Evolutionary conservation across 2,888 invertebrate species (phyloP), one percentile per base, ranked within the genome.

Genomic region (Chymomyza procnemis): DNA sequence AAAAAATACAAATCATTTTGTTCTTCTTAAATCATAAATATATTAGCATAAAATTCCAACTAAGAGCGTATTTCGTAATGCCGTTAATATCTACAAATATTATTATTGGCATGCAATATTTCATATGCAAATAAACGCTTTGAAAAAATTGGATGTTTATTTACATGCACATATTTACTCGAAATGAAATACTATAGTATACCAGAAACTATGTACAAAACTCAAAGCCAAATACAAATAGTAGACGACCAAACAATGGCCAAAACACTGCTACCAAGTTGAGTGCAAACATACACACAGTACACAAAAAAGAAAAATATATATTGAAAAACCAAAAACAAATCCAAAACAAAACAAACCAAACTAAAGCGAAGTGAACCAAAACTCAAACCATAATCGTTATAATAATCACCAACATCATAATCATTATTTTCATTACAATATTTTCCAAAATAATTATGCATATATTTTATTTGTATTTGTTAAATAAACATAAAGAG

Each of bases 381-480:
- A 70, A 73, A 26, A 16, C 21, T 16, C 19, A 16, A 54, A 46
- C 66, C 66, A 75, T 74, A 68, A 74, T 67, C 71, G 68, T 71
- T 68, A 74, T 74, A 68, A 74, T 75, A 74, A 81, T 74, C 65
- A 64, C 21, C 59, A 47, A 34, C 9, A 59, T 59, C 47, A 19
- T 19, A 41, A 26, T 55, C 26, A 55, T 55, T 56, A 61, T 63
- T 70, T 80, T 67, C 82, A 83, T 78, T 80, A 83, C 78, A 79
- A 80, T 87, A 84, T 84, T 87, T 86, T 83, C 73, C 67, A 78
- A 84, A 88, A 86, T 88, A 88, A 88, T 88, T 87, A 88, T 83
- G 85, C 82, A 83, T 80, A 78, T 79, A 76, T 84, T 82, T 82
- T 85, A 86, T 87, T 87, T 85, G 78, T 83, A 75, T 88, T 87